Evolutionary conservation across 2,797 vertebrate genomes (phyloP), one percentile per base, ranked within the genome.

Genomic region (Intellagama lesueurii): DNA sequence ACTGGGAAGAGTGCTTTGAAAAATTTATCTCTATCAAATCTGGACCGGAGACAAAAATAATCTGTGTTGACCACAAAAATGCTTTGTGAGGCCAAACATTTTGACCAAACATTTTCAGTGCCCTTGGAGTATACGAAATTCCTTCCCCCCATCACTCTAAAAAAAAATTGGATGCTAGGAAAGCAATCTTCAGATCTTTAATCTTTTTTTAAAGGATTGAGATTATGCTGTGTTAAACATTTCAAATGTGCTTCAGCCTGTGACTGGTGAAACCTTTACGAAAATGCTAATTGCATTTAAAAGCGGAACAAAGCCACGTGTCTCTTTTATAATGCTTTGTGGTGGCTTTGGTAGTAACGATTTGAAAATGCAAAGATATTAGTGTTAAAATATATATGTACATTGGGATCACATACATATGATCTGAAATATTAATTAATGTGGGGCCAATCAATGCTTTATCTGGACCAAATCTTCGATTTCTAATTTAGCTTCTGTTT

Each of bases 141-240:
- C 92, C 79, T n/a, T 7, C 11, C 28, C 81, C 32, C 32, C 88
- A 90, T 91, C 12, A 11, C 19, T 81, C 64, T 26, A 4, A 64
- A 64, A 81, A 60, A 19, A 68, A 89, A 88, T 88, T 85, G 92
- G 89, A 86, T 60, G 85, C 91, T 81, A 91, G 83, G 84, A 90
- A 90, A 91, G 75, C 72, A 16, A 88, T 77, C 88, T 85, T 86
- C 73, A 83, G 12, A 52, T 87, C 86, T 93, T 94, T 86, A 88
- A 82, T 89, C 90, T 91, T 90, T 77, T 92, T 88, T 91, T 56
- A 93, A 94, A 78, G 77, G 88, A 87, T 78, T 56, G 3, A 30
- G 78, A 73, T 49, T 69, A 80, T n/a, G 87, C 49, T 85, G 76
- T 47, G 26, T 76, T 75, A 79, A 88, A 79, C 0, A 0, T 85